Evolutionary conservation across 2,888 invertebrate genomes (phyloP), one percentile per base, ranked within the genome.

Genomic region (Drosophila neotestacea): DNA sequence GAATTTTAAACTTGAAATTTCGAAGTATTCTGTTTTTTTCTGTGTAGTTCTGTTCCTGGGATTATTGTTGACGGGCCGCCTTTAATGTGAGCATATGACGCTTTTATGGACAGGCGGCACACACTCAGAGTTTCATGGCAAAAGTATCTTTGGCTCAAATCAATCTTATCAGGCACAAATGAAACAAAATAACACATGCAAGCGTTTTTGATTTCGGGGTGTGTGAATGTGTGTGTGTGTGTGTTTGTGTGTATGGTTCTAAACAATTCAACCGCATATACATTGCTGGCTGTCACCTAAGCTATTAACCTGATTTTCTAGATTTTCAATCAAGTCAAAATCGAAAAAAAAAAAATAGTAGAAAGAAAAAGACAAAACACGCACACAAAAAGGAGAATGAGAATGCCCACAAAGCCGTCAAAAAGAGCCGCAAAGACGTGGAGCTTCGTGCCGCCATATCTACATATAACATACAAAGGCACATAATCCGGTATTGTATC

Each of bases 231-330:
- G 34, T 16, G 4, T 30, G 0, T 36, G 7, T 66, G 5, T 9
- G 13, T 38, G 7, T 34, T 28, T 39, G 48, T 62, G 46, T 58
- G 34, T 10, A 10, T 39, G 16, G 73, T 79, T 89, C 81, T 83
- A 88, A 83, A 73, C 88, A 87, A 89, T 85, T 73, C 89, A 85
- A 88, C 87, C 86, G 84, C 86, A 86, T 81, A 87, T 74, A 81
- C 85, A 85, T 89, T 88, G 84, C 73, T 73, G 88, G 86, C 91
- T 89, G 89, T 89, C 89, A 89, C 89, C 91, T 80, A 79, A 90
- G 89, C 89, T 89, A 89, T 89, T 89, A 89, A 89, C 89, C 89
- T 89, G 89, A 89, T 89, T 89, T 91, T 89, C 89, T 78, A 90
- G 86, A 89, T 91, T 90, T 89, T 91, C 89, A 90, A 89, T 89